A percentile compares a stretch with the other conserved stretches of the same genome.
These are phyloP conservation scores for Drosophila serrata DNA, from an alignment of 1,140 invertebrate genomes.

Conservation along the genomic window DNA sequence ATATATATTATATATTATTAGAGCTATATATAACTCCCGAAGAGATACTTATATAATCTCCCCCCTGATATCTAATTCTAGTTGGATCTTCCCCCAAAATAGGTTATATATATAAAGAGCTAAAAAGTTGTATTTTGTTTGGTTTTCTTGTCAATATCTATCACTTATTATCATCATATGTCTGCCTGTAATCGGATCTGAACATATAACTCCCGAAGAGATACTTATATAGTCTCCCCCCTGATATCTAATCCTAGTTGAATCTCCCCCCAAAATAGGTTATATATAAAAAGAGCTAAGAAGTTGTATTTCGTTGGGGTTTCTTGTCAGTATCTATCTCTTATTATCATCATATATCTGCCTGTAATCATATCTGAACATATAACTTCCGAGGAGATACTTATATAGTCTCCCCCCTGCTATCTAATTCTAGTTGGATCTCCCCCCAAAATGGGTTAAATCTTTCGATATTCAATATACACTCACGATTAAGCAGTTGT, in stretches of 20 bases:
- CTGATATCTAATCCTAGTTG: not conserved
- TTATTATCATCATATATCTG: too few species aligned
- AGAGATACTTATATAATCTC: not conserved
- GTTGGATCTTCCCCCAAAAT: constrained; percentile 19
- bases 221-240: too few species aligned
- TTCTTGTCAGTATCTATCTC: too few species aligned
- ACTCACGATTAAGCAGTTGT: constrained; percentile 82
- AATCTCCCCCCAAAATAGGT: constrained; percentile 27
- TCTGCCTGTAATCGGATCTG: too few species aligned
- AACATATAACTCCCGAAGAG: not conserved
- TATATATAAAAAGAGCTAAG: not conserved
- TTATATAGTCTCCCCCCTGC: not conserved
- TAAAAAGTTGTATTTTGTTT: not conserved
- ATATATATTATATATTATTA: too few species aligned
- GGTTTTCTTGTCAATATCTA: not conserved
- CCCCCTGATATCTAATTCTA: not conserved
- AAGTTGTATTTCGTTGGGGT: not conserved
- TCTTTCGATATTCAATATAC: constrained; percentile 45
- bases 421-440: constrained; percentile 1
- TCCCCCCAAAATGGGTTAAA: constrained; percentile 23
- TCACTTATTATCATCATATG: too few species aligned
- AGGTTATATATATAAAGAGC: constrained; percentile 21
- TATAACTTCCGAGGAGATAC: not conserved
- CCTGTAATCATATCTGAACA: not conserved
- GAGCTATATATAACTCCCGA: not conserved